A percentile compares a stretch with the other conserved stretches of the same genome.
These are phyloP conservation scores for Rhea americana DNA, from an alignment of 2,113 vertebrate genomes.

Conservation along the genomic window DNA sequence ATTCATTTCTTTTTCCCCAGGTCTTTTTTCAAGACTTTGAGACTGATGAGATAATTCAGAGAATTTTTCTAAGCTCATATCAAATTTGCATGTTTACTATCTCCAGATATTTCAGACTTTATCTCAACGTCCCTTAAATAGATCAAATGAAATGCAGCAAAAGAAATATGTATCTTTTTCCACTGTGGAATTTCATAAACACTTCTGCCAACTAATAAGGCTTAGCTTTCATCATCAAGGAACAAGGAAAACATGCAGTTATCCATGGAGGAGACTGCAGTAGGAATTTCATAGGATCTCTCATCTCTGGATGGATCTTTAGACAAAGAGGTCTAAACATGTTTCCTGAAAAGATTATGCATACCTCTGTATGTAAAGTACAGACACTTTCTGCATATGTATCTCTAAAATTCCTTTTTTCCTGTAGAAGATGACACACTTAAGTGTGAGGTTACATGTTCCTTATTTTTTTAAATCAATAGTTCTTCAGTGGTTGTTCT, in stretches of 20 bases:
- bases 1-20: not conserved
- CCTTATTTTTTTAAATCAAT: not conserved
- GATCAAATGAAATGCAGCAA: not conserved
- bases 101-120: not conserved
- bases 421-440: not conserved
- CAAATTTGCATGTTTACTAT: not conserved
- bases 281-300: not conserved
- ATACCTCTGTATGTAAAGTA: not conserved
- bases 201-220: not conserved
- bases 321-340: not conserved
- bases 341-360: not conserved
- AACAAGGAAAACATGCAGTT: not conserved
- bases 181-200: not conserved
- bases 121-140: not conserved
- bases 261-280: not conserved
- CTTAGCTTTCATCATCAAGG: not conserved
- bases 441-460: not conserved
- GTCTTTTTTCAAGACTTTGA: not conserved
- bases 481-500: slow-evolving; percentile 9
- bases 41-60: not conserved
- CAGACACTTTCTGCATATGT: not conserved
- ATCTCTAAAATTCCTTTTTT: not conserved
- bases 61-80: not conserved
- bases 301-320: not conserved
- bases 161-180: not conserved